A percentile compares a stretch with the other conserved stretches of the same genome.
Conservation (phyloP, 2,113 vertebrate species). For the Leucoraja erinaceus region DNA sequence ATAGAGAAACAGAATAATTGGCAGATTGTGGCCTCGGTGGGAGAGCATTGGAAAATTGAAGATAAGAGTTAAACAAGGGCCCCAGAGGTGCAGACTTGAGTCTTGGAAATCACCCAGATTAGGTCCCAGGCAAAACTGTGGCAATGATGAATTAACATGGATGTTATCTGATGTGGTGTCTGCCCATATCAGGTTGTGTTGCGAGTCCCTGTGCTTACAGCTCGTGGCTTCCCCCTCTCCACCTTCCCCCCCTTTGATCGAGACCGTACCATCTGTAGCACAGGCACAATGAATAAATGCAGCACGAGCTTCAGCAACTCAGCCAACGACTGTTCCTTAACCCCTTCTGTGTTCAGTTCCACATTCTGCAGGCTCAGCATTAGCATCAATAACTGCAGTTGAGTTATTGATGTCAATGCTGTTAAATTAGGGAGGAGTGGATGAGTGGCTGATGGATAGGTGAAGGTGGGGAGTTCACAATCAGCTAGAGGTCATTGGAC, state of each 20-base stretch:
- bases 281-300: background rate
- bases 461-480: no score
- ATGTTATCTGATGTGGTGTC: background rate
- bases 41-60: background rate
- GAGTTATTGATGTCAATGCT: background rate
- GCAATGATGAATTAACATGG: background rate
- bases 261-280: background rate
- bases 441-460: background rate
- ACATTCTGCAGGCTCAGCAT: background rate
- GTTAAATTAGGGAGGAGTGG: background rate
- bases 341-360: background rate
- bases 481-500: background rate
- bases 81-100: background rate
- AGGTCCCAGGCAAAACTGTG: background rate
- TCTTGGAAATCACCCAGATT: background rate
- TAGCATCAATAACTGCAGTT: background rate
- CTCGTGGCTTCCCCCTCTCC: background rate
- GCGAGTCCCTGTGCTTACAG: background rate
- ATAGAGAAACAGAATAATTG: background rate
- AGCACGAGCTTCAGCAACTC: background rate
- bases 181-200: background rate
- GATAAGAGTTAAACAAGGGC: background rate
- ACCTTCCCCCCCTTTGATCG: background rate
- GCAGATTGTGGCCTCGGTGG: background rate
- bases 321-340: background rate